Evolutionary conservation across 2,113 vertebrate genomes (phyloP).

Genomic region (Neotoma lepida): DNA sequence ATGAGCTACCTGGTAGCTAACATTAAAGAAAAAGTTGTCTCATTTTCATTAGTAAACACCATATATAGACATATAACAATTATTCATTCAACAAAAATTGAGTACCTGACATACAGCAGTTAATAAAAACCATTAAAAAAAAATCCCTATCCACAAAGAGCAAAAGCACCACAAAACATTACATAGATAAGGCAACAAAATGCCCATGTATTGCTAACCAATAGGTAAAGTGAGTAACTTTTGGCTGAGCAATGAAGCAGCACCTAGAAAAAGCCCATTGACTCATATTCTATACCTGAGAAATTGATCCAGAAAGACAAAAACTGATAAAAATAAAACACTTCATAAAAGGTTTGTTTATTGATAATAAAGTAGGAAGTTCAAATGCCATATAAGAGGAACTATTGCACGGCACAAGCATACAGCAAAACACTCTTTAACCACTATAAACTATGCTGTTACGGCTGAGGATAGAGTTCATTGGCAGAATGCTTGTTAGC

Average conservation of each 20-base stretch:
- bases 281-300: not conserved
- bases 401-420: not conserved
- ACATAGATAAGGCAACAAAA: not conserved
- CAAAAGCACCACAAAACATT: not conserved
- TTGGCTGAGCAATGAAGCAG: not conserved
- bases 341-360: not conserved
- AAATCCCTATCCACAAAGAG: not conserved
- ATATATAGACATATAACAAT: not conserved
- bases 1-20: conserved; percentile 3
- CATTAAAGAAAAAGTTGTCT: not conserved
- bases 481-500: not conserved
- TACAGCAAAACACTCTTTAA: not conserved
- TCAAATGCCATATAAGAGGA: not conserved
- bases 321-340: conserved; percentile 1
- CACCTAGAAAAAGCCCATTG: not conserved
- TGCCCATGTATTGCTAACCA: fast-evolving
- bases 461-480: not conserved
- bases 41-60: conserved; percentile 54
- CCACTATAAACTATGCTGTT: not conserved
- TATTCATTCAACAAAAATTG: conserved; percentile 34
- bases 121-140: not conserved
- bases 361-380: not conserved
- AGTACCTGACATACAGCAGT: conserved; percentile 10
- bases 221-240: not conserved
- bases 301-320: not conserved